Evolutionary conservation across 2,888 invertebrate species (phyloP), one percentile per base, ranked within the genome.

Genomic region (Galerucella calmariensis): DNA sequence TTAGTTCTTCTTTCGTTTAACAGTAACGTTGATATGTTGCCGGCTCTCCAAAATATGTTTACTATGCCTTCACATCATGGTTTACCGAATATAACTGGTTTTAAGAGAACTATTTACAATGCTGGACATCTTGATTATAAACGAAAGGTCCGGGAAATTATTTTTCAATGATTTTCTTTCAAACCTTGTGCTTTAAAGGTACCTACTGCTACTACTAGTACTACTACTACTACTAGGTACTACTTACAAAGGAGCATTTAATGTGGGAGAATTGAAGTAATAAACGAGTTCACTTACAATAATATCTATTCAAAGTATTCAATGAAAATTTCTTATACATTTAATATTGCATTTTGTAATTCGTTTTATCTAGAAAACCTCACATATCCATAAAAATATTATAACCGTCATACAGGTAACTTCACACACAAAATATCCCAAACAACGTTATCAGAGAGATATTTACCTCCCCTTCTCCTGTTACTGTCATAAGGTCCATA

Each of bases 391-490:
- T 3, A 48, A 48, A 20, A 14, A 48, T 48, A 12, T 10, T 48
- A 14, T n/a, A 71, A 61, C 27, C 10, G 35, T 62, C 69, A 76
- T 12, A 59, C 59, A 41, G 73, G 73, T 16, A 75, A 56, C 53
- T 68, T 78, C 53, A 84, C 77, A 77, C 85, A 85, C 67, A 85
- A 75, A 24, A 85, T 82, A 75, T 85, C 84, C 82, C 83, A 84
- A 74, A 84, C 81, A 75, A 83, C 78, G 69, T 72, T 82, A 62
- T 79, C 75, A 69, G 80, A 78, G 16, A 81, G 76, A 84, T 85
- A 84, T 84, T 85, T 85, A 85, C 85, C 85, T 85, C 85, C 85
- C 74, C 84, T 80, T 71, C 84, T 73, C 69, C 74, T 69, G 59
- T 79, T 79, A 66, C 74, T 79, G 24, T 77, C 79, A 67, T 75